Evolutionary conservation across 2,797 vertebrate species (phyloP), one percentile per base, ranked within the genome.

Genomic region (Scarus forsteni): DNA sequence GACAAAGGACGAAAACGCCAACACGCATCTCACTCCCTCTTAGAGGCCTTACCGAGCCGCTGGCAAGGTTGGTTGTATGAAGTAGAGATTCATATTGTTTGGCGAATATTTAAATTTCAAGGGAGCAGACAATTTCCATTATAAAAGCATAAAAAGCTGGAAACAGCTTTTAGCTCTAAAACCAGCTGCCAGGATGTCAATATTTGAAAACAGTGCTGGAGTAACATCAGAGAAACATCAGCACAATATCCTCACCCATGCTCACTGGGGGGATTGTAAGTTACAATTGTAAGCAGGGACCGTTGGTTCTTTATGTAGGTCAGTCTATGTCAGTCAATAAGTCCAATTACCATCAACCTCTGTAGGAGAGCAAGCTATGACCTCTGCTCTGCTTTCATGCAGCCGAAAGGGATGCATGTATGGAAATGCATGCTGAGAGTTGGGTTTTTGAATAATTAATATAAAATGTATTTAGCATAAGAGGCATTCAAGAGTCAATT

Each of bases 291-390:
- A 80, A 70, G 66, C 76, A 64, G 75, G 72, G 68, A 84, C 87
- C 53, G 59, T 69, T 75, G 44, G 77, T 64, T 81, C 73, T 79
- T 82, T 91, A 92, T 91, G 85, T 94, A 91, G 92, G 90, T 92
- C 90, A 93, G 80, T 72, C 61, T 80, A 72, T 92, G 85, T 86
- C 89, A 92, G 86, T 88, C 90, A 92, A 92, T 92, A 92, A 92
- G 86, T 90, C 83, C 90, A 92, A 93, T 93, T 91, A 93, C 76
- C 80, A 84, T 86, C 77, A 85, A 77, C 64, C 82, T 84, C 81
- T 83, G 82, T 90, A 88, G 86, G 69, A 81, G 84, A 87, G 80
- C 77, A 79, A 82, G 79, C 79, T 66, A 6, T 79, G 84, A 91
- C 87, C 87, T 83, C 81, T 80, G 72, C 77, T 83, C 71, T 63